These are phyloP conservation scores for Dermochelys coriacea DNA, from an alignment of 2,797 vertebrate genomes.

Conservation along the genomic window DNA sequence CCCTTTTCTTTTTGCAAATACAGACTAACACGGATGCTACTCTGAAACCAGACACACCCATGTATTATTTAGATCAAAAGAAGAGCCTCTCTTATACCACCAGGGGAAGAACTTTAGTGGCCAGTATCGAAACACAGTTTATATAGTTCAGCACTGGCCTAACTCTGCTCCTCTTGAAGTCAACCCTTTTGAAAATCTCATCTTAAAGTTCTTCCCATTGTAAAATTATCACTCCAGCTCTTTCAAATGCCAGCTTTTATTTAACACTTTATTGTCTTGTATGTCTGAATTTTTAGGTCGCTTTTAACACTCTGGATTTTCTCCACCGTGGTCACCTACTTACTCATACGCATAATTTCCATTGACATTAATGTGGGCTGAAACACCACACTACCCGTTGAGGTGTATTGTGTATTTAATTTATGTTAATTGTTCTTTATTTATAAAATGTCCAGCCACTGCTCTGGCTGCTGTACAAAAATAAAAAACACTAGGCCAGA, in stretches of 20 bases:
- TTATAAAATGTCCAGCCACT: neutral
- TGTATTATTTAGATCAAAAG: neutral
- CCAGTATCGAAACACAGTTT: neutral
- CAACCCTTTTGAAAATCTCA: neutral
- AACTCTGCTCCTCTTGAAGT: neutral
- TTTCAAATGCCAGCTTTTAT: rapidly evolving
- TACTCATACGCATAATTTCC: constrained; percentile 36
- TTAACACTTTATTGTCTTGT: neutral
- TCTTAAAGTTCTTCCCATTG: neutral
- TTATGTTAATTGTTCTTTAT: neutral
- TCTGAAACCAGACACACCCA: neutral
- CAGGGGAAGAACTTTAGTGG: neutral
- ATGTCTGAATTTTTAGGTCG: rapidly evolving
- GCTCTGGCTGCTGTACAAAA: neutral
- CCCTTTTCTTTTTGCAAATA: too few species aligned
- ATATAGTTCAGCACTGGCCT: neutral
- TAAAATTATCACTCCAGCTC: neutral
- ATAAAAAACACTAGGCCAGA: neutral
- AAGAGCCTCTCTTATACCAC: neutral
- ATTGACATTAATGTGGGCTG: neutral
- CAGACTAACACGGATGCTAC: too few species aligned
- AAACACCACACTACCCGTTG: neutral
- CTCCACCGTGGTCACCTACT: neutral
- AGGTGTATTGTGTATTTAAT: neutral
- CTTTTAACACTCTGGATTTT: neutral